Conservation (phyloP, 2,888 invertebrate species). For the Scaptomyza tumidula region DNA sequence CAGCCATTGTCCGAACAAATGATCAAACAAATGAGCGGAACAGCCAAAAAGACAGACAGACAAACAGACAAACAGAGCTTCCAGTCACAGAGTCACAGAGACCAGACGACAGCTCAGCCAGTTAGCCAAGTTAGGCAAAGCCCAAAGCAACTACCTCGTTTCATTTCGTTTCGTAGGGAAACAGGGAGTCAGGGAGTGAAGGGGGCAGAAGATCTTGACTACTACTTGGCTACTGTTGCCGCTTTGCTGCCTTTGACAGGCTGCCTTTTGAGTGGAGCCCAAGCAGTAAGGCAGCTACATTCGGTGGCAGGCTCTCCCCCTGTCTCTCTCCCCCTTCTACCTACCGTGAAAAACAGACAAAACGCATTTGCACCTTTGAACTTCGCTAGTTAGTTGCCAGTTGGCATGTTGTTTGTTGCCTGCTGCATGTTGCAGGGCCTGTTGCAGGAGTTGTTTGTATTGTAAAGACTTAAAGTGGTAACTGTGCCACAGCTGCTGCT, state of each 20-base stretch:
- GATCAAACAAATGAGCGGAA: constrained; percentile 76
- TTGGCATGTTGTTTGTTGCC: constrained; percentile 6
- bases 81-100: constrained; percentile 9
- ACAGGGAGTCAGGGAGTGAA: background rate
- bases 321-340: too few species aligned
- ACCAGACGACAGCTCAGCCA: constrained; percentile 24
- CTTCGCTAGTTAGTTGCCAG: constrained; percentile 50
- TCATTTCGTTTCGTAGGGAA: constrained; percentile 38
- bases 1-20: constrained; percentile 80
- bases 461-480: constrained; percentile 43
- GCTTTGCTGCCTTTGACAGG: constrained; percentile 52
- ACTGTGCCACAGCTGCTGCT: constrained; percentile 55
- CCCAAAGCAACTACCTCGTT: constrained; percentile 46
- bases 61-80: background rate
- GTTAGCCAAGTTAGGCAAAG: constrained; percentile 11
- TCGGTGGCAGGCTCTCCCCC: too few species aligned
- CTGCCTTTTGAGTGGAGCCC: constrained; percentile 13
- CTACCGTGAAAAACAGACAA: constrained; percentile 47
- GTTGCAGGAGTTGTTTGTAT: constrained; percentile 5
- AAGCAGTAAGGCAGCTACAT: constrained; percentile 12
- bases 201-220: background rate
- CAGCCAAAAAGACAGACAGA: constrained; percentile 32
- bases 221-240: constrained; percentile 39
- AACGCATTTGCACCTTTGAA: constrained; percentile 80
- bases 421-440: too few species aligned